Conservation (phyloP, 30 jellyfish, hydroid and myxozoan genomes). For the Aurelia sp. region DNA sequence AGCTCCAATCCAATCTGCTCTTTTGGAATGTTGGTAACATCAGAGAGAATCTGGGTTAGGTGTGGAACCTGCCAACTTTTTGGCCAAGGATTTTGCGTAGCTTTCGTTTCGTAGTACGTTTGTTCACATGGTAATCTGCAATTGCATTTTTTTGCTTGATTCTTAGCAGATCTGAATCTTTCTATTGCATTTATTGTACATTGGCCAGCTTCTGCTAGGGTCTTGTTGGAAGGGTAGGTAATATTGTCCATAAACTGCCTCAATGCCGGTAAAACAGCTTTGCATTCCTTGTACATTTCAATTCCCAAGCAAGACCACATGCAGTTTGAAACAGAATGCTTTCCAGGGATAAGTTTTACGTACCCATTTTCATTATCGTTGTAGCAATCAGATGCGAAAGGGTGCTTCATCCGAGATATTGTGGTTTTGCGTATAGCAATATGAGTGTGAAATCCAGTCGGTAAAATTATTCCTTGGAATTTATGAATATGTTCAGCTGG, state of each 20-base stretch:
- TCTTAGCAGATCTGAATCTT: neutral
- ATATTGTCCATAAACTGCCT: neutral
- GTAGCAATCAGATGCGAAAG: conserved; percentile 6
- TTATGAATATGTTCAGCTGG: conserved; percentile 23
- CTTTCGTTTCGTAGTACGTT: neutral
- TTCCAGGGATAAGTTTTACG: neutral
- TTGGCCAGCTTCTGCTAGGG: too few relatives aligned
- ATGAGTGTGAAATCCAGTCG: conserved; percentile 15
- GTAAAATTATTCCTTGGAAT: neutral
- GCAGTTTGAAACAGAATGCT: conserved; percentile 9
- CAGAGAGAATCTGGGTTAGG: conserved; percentile 9
- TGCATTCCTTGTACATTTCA: conserved; percentile 8
- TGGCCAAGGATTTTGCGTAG: conserved; percentile 5
- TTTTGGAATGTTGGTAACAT: conserved; percentile 11
- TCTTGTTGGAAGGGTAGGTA: neutral
- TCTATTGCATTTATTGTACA: neutral
- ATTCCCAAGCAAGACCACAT: neutral
- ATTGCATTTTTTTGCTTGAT: neutral
- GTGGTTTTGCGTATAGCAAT: neutral
- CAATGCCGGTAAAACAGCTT: neutral
- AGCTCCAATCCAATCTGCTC: neutral
- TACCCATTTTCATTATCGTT: neutral
- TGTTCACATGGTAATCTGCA: conserved; percentile 11
- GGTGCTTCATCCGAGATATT: neutral
- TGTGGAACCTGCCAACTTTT: conserved; percentile 12